Evolutionary conservation across 2,113 vertebrate genomes (phyloP), one percentile per base, ranked within the genome.

Genomic region (Malaclemys terrapin): DNA sequence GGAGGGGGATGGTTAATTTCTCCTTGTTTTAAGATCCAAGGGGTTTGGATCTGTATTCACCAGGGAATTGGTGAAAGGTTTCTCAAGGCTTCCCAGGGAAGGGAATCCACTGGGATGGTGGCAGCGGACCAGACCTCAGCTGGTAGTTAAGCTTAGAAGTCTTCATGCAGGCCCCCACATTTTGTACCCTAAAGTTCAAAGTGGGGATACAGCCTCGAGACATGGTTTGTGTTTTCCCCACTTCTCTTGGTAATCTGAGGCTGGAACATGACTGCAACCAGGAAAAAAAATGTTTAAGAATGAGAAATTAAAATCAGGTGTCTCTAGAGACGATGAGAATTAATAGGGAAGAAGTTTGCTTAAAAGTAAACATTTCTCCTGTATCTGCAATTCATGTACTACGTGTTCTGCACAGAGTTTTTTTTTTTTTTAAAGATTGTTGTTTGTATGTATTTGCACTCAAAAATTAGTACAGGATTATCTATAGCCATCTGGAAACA

Each of bases 281-380:
- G 72, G 24, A 92, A 72, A 91, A 59, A 31, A 45, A 38, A 57
- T 42, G 13, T 4, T 90, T 90, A 88, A 93, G 62, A 42, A 88
- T 72, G 93, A 42, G 54, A 95, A 95, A 96, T 92, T 89, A 92
- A 93, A 91, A 88, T 5, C 52, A 93, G 38, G 89, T 82, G 93
- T n/a, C n/a, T 1, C 0, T 65, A 88, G 38, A 92, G 80, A 49
- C 22, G 80, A 27, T 25, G 54, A 89, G 20, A 96, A 91, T 78
- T 93, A 91, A 93, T 69, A n/a, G 89, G 47, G 12, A 93, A 16
- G 10, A 94, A 81, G 35, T 17, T 2, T 82, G 38, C 50, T 16
- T 6, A 38, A 6, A 50, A 82, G 82, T 31, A 69, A 75, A 49
- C 35, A 14, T 45, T 62, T 12, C 19, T 78, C 82, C 84, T 8